Percentiles rank a stretch among this genome's conserved stretches.
Conservation (phyloP, 2,113 vertebrate species). For the Lontra canadensis region DNA sequence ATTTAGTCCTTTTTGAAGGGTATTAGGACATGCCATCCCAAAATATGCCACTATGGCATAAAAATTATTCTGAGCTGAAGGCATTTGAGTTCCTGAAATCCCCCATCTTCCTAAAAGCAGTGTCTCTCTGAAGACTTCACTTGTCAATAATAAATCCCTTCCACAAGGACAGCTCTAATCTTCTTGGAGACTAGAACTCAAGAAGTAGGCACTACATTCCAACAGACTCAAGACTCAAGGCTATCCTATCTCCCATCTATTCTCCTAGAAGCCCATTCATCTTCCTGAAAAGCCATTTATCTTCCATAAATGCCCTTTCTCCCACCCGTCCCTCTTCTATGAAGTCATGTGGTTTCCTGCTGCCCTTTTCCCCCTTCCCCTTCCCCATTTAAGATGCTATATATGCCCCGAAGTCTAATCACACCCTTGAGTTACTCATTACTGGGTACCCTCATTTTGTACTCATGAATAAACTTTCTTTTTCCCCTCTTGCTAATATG, state of each 20-base stretch:
- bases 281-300: not conserved
- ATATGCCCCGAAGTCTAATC: not conserved
- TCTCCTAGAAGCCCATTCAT: not conserved
- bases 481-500: not conserved
- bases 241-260: not conserved
- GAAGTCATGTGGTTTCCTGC: not conserved
- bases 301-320: not conserved
- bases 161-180: not conserved
- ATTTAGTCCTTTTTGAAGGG: not conserved
- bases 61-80: slow-evolving; percentile 28
- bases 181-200: not conserved
- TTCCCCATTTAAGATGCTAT: not conserved
- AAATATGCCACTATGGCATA: slow-evolving; percentile 14
- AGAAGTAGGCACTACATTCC: not conserved
- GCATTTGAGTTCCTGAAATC: not conserved
- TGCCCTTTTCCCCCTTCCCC: not conserved
- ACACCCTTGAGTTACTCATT: not conserved
- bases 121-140: not conserved
- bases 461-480: not conserved
- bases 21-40: not conserved
- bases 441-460: not conserved
- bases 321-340: not conserved
- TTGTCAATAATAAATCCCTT: not conserved
- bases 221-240: not conserved
- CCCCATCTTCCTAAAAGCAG: not conserved